A percentile compares a stretch with the other conserved stretches of the same genome.
phyloP scores from a whole-genome alignment of 2,888 invertebrate genomes.

The Spisula subtruncata region DNA sequence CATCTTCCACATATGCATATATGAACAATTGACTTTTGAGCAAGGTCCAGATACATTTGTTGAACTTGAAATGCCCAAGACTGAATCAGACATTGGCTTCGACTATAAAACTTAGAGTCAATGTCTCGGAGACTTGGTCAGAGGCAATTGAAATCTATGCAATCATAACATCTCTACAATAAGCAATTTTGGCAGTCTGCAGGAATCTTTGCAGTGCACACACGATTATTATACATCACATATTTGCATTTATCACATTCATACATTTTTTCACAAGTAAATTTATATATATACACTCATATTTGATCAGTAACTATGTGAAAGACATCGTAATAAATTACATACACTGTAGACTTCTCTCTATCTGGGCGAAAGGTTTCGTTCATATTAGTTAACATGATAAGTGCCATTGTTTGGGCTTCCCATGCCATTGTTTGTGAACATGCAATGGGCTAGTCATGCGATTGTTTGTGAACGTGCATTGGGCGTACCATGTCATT shows the following conservation, averaged over 20 bases:
- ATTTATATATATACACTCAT: constrained; percentile 4
- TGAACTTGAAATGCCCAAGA: no score
- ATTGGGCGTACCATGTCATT: neutral
- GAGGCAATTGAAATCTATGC: neutral
- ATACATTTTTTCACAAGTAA: constrained; percentile 1
- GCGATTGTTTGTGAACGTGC: neutral
- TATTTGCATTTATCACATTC: constrained; percentile 25
- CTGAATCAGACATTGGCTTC: no score
- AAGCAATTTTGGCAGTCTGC: constrained; percentile 26
- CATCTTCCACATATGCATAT: no score
- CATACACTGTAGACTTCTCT: constrained; percentile 51
- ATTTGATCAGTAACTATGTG: constrained; percentile 61
- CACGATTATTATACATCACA: neutral
- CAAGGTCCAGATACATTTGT: no score
- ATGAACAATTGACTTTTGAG: no score
- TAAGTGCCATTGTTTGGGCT: neutral
- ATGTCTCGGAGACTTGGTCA: neutral
- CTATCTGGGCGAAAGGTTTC: neutral
- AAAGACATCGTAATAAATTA: constrained; percentile 74
- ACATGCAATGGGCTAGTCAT: no score
- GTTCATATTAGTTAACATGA: neutral
- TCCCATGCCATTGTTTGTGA: neutral
- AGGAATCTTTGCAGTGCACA: constrained; percentile 21
- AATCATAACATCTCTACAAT: neutral
- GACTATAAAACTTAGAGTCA: neutral